Base-by-base conservation (phyloP, 2,113 vertebrate genomes). In the Eupsittula cactorum region DNA sequence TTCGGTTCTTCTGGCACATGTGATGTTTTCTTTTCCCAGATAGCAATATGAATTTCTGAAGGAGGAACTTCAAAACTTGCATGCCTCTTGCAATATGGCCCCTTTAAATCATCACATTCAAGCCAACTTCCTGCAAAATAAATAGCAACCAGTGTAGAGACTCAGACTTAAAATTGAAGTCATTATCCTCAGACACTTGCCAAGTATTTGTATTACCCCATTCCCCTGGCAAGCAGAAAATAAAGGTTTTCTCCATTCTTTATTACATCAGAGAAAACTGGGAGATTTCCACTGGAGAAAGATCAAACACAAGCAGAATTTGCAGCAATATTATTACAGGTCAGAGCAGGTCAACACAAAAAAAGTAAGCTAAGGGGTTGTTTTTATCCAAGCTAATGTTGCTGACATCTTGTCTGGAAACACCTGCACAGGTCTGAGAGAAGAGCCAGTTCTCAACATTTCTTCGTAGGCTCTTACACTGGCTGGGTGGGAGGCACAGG, bases 101-200 rank as follows among this genome's bases (percentile, higher is more conserved):
- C 98, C 90, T 99, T 99, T 90, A 99, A 94, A 92, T 99, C 99
- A 87, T 99, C 99, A 70, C 98, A 99, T 82, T 99, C 99, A 65
- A 99, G 96, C 99, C 99, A 99, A 8, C 96, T 98, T 63, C 98
- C 99, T 99, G 93, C 39, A 96, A 96, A 84, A 97, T 55, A 95
- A 86, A 94, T 5, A 90, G 79, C 25, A 77, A 89, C 49, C 31
- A 92, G 18, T 62, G 86, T 31, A 97, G 88, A 96, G 46, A 77
- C 18, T 95, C 60, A 89, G 47, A 39, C 75, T 71, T 62, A 74
- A 80, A 94, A 59, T 1, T 65, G 49, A 90, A 86, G 68, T 81
- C 49, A 29, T 49, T 92, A 60, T 68, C 65, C 33, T 91, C 57
- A 91, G 77, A 59, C 31, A 68, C 28, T 82, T 86, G 53, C 39